A percentile compares a stretch with the other conserved stretches of the same genome.
phyloP scores from a whole-genome alignment of 2,113 vertebrate genomes.

The Sprattus sprattus region DNA sequence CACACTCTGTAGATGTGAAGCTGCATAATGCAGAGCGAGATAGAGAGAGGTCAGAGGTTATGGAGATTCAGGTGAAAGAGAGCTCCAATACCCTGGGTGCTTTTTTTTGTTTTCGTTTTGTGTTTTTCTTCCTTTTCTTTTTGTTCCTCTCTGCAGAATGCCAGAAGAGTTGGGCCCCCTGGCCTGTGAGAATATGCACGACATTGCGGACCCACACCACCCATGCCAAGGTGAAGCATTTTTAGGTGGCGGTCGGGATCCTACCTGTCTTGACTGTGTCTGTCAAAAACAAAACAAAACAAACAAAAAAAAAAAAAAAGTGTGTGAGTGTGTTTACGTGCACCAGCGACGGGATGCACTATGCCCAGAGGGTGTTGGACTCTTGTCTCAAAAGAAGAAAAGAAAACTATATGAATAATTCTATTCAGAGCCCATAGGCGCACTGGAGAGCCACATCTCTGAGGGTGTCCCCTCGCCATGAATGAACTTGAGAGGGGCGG shows the following conservation, averaged over 20 bases:
- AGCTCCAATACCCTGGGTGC: conserved; percentile 57
- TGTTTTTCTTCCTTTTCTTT: conserved; percentile 41
- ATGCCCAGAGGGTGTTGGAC: background rate
- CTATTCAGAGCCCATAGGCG: conserved; percentile 8
- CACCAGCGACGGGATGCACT: background rate
- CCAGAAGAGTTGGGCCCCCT: background rate
- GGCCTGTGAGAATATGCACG: conserved; percentile 17
- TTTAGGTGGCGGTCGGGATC: background rate
- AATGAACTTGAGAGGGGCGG: conserved; percentile 31
- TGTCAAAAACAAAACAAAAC: background rate
- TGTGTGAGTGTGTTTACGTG: background rate
- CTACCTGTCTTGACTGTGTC: background rate
- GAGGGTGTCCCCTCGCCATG: conserved; percentile 21
- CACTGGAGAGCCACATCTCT: conserved; percentile 19
- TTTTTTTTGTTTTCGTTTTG: conserved; percentile 41
- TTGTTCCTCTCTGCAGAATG: conserved; percentile 17
- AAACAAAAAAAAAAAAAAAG: background rate
- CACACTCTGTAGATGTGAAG: background rate
- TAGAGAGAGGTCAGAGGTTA: background rate
- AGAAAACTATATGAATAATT: background rate
- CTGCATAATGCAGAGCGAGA: background rate
- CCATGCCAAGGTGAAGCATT: background rate
- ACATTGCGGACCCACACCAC: background rate
- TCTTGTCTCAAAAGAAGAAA: background rate
- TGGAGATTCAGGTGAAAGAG: background rate